phyloP scores from a whole-genome alignment of 2,888 invertebrate species.

The Lysandra bellargus region DNA sequence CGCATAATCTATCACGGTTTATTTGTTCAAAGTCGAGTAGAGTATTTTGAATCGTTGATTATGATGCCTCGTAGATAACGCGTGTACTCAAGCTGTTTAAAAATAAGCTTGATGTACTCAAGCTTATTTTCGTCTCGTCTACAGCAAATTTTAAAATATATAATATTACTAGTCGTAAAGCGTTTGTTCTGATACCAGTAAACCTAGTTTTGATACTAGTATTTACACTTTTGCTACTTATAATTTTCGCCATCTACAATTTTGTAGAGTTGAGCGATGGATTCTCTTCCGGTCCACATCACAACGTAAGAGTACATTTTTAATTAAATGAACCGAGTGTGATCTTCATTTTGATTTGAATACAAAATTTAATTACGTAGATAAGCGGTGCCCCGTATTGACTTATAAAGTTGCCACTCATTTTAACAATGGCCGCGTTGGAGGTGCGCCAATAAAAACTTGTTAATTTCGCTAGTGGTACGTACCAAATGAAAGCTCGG shows the following conservation, averaged over 20 bases:
- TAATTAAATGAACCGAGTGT: not conserved
- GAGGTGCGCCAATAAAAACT: constrained; percentile 72
- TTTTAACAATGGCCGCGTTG: constrained; percentile 48
- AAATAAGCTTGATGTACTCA: no score
- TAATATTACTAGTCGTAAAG: no score
- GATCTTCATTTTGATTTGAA: constrained; percentile 31
- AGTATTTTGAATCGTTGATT: not conserved
- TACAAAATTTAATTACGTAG: constrained; percentile 33
- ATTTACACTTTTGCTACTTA: no score
- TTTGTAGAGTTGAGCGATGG: not conserved
- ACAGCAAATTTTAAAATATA: no score
- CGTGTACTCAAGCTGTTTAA: no score
- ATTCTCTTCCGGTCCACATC: not conserved
- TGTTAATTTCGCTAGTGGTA: constrained; percentile 69
- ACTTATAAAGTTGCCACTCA: constrained; percentile 35
- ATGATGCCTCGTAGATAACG: no score
- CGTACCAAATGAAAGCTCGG: constrained; percentile 61
- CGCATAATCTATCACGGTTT: constrained; percentile 9
- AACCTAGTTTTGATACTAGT: no score
- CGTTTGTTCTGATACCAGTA: no score
- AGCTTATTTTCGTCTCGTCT: no score
- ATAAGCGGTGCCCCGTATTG: constrained; percentile 29
- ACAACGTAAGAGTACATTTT: not conserved
- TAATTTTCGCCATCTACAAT: not conserved
- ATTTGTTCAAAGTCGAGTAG: not conserved